These are phyloP conservation scores for Mamestra brassicae DNA, from an alignment of 2,888 invertebrate genomes.

Conservation along the genomic window DNA sequence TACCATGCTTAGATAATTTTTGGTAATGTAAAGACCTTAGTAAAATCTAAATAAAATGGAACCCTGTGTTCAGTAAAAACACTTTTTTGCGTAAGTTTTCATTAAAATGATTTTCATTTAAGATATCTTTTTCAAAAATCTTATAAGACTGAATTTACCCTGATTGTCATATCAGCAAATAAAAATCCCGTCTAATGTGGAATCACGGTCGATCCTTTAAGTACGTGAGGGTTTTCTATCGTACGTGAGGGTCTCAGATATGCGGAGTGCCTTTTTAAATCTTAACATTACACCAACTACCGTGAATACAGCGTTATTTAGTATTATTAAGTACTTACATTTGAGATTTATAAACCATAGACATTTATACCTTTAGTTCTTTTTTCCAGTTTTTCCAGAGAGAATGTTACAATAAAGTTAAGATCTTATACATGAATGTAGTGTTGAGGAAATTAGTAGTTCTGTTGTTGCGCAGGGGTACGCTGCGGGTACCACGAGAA, in stretches of 20 bases:
- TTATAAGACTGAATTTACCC: too few species aligned
- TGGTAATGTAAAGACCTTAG: neutral
- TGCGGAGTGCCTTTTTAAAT: slow-evolving; percentile 23
- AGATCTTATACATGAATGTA: neutral
- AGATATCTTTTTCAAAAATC: too few species aligned
- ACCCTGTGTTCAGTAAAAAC: neutral
- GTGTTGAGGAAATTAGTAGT: neutral
- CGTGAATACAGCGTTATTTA: neutral
- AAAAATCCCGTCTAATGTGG: slow-evolving; percentile 19
- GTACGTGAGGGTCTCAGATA: slow-evolving; percentile 35
- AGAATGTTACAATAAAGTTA: too few species aligned
- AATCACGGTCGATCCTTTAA: slow-evolving; percentile 39
- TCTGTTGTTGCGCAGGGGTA: slow-evolving; percentile 91
- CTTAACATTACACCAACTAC: slow-evolving; percentile 19
- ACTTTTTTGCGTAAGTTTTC: too few species aligned
- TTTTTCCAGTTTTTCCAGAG: neutral
- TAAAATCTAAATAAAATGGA: neutral
- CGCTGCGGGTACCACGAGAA: slow-evolving; percentile 98
- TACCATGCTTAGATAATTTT: neutral
- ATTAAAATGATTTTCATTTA: too few species aligned
- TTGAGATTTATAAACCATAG: neutral
- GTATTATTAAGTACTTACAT: too few species aligned
- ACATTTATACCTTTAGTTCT: neutral
- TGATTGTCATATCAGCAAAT: slow-evolving; percentile 16
- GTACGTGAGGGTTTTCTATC: slow-evolving; percentile 41